Base-by-base conservation (phyloP, 1,140 invertebrate genomes). In the Drosophila fuyamai region DNA sequence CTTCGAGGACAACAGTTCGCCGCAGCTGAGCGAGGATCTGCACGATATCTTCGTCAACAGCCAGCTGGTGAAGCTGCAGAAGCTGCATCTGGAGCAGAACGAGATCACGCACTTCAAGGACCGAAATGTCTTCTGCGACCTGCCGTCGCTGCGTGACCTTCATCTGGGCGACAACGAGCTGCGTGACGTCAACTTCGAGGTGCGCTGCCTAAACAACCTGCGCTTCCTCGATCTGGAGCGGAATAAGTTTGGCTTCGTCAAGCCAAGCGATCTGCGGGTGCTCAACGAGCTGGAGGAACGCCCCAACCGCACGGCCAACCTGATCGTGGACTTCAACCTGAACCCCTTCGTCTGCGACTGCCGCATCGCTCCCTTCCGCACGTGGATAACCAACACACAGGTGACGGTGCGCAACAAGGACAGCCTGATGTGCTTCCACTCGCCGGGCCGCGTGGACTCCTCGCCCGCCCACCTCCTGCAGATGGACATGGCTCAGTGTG, bases 41-140 rank as follows among this genome's bases (percentile, higher is more conserved):
- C 95, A 95, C 75, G 94, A 96, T 76, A 96, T 97, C 57, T 97
- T 97, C 82, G 93, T 95, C 0, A 95, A 95, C 41, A 96, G 95
- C 66, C 95, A 95, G 83, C 84, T 97, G 48, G 94, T 93, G 2
- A 94, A 94, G 56, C 89, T 97, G 60, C 94, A 94, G 61, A 96
- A 96, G 80, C 89, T 97, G 0, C 96, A 97, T 92, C 88, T 97
- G 57, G 96, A 97, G 86, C 95, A 96, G 83, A 97, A 97, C 86
- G 95, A 96, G 90, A 96, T 97, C 53, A 94, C 93, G 2, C 93
- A 93, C 54, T 96, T 96, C 71, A 93, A 93, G 58, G 95, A 96
- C 86, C 92, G 93, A 7, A 85, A 77, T 38, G 94, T 96, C 2
- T 97, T 97, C 81, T 97, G 96, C 76, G 94, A 95, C 66, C 91